Evolutionary conservation across 2,797 vertebrate genomes (phyloP).

Genomic region (Manis pentadactyla): DNA sequence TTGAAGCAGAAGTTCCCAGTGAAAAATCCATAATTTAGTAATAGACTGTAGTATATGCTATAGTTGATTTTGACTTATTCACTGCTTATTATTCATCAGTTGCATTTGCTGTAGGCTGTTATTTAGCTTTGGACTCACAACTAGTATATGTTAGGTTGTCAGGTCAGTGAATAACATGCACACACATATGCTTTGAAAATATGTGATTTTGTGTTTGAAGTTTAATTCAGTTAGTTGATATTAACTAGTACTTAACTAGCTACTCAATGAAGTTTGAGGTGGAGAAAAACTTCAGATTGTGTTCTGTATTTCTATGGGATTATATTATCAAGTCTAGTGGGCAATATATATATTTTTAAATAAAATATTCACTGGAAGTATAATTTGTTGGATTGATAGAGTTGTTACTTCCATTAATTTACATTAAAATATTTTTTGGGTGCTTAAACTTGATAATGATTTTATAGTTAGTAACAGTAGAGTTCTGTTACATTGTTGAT

Average conservation of each 20-base stretch:
- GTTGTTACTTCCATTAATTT: slow-evolving; percentile 27
- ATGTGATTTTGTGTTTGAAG: slow-evolving; percentile 22
- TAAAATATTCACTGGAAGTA: slow-evolving; percentile 29
- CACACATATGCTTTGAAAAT: not conserved
- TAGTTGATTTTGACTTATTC: slow-evolving; percentile 37
- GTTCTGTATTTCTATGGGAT: slow-evolving; percentile 8
- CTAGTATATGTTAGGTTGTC: not conserved
- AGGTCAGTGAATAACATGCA: not conserved
- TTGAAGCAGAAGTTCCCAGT: slow-evolving; percentile 21
- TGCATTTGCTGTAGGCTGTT: not conserved
- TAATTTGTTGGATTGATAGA: slow-evolving; percentile 4
- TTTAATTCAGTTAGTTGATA: slow-evolving; percentile 9
- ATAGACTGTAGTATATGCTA: not conserved
- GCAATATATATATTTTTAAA: slow-evolving; percentile 27
- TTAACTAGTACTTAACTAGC: not conserved
- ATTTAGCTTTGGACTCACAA: slow-evolving; percentile 25
- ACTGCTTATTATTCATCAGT: not conserved
- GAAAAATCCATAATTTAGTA: not conserved
- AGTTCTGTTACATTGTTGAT: slow-evolving; percentile 33
- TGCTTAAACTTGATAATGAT: slow-evolving; percentile 21
- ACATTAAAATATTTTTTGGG: not conserved
- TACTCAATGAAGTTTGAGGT: slow-evolving; percentile 42
- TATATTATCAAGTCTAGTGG: not conserved
- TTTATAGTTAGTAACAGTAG: not conserved
- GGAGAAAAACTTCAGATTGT: not conserved